Percentiles rank a stretch among this genome's conserved stretches.
phyloP scores from a whole-genome alignment of 2,113 vertebrate species.

The Tautogolabrus adspersus region DNA sequence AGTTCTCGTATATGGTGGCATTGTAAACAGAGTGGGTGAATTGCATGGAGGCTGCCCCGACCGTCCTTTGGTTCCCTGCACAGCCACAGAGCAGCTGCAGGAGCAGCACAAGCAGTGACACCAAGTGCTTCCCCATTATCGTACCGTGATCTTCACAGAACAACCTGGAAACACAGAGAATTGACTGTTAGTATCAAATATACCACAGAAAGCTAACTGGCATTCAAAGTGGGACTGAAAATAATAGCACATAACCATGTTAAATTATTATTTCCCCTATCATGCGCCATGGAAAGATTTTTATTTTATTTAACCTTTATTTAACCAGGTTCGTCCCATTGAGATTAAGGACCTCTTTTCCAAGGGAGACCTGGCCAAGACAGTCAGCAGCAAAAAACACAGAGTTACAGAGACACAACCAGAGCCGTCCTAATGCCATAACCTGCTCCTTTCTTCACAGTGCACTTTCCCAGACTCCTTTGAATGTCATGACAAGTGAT shows the following conservation, averaged over 20 bases:
- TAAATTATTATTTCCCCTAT: not conserved
- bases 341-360: too few relatives aligned
- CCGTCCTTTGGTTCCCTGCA: constrained; percentile 83
- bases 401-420: too few relatives aligned
- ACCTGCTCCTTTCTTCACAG: constrained; percentile 14
- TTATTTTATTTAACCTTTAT: too few relatives aligned
- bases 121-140: constrained; percentile 89
- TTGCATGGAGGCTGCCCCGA: constrained; percentile 80
- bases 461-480: constrained; percentile 34
- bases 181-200: not conserved
- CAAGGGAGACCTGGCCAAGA: too few relatives aligned
- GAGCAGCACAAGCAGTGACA: constrained; percentile 86
- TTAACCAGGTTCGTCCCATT: too few relatives aligned
- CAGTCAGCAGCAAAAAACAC: too few relatives aligned
- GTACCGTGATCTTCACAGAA: constrained; percentile 82
- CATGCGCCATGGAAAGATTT: not conserved
- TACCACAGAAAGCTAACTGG: not conserved
- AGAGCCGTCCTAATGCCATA: constrained; percentile 5
- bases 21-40: constrained; percentile 94
- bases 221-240: not conserved
- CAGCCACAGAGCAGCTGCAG: constrained; percentile 87
- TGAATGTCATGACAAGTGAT: constrained; percentile 46
- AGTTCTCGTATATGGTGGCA: constrained; percentile 96
- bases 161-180: constrained; percentile 79
- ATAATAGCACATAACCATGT: not conserved